Percentiles rank a stretch among this genome's conserved stretches.
Evolutionary conservation across 2,797 vertebrate genomes (phyloP).

Genomic region (Pristis pectinata): DNA sequence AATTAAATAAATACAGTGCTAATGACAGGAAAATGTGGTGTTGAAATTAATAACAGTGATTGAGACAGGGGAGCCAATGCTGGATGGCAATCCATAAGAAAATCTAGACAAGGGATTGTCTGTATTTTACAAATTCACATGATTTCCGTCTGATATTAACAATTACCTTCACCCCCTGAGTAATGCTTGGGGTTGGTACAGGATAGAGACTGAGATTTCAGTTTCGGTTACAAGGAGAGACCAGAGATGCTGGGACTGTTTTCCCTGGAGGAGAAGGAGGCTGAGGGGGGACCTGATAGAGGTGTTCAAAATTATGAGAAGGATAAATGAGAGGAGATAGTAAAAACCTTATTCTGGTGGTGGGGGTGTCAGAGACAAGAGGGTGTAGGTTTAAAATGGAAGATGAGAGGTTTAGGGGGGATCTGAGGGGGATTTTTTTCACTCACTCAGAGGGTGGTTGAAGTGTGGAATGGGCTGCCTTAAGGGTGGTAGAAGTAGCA

Average conservation of each 20-base stretch:
- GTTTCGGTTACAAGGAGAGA: background rate
- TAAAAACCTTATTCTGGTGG: too few relatives aligned
- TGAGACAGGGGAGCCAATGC: background rate
- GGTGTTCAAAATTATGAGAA: too few relatives aligned
- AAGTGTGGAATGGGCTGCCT: too few relatives aligned
- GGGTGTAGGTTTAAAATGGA: too few relatives aligned
- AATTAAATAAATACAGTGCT: background rate
- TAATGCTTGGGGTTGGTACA: background rate
- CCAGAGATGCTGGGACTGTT: background rate
- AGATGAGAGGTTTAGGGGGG: too few relatives aligned
- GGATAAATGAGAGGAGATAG: too few relatives aligned
- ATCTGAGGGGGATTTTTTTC: too few relatives aligned
- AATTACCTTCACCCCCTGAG: background rate
- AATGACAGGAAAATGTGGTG: background rate
- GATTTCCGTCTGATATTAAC: background rate
- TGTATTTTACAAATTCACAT: background rate
- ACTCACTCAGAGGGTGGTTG: too few relatives aligned
- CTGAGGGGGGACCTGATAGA: background rate
- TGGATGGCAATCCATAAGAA: too few relatives aligned
- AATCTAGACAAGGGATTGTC: background rate
- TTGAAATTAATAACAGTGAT: background rate
- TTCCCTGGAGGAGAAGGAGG: background rate
- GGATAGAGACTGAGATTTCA: background rate
- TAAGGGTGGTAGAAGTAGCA: too few relatives aligned
- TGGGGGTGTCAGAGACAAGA: too few relatives aligned